Evolutionary conservation across 2,888 invertebrate genomes (phyloP).

Genomic region (Orthosia gothica): DNA sequence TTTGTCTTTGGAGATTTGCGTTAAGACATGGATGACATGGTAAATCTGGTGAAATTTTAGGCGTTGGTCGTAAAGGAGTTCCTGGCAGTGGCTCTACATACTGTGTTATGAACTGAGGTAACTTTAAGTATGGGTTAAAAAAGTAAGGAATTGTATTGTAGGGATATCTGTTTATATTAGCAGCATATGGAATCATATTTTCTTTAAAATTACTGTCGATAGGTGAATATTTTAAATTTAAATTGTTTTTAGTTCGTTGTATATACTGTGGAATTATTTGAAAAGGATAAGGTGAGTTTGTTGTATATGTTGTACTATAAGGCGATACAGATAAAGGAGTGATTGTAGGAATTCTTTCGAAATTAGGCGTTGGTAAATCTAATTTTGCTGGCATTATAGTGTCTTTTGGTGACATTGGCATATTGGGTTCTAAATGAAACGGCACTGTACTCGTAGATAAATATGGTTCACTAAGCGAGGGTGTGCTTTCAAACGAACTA

Average conservation of each 20-base stretch:
- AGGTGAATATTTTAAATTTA: background rate
- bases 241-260: background rate
- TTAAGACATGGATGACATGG: background rate
- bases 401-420: background rate
- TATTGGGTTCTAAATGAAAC: background rate
- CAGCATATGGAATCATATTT: background rate
- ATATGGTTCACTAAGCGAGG: background rate
- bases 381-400: background rate
- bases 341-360: background rate
- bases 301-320: too few relatives aligned
- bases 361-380: background rate
- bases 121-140: background rate
- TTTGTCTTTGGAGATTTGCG: background rate
- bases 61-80: background rate
- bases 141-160: slow-evolving; percentile 3
- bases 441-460: background rate
- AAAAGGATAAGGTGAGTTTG: background rate
- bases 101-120: background rate
- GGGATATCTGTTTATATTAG: background rate
- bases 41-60: too few relatives aligned
- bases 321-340: background rate
- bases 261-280: too few relatives aligned
- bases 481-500: background rate
- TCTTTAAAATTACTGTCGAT: background rate
- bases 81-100: background rate